Evolutionary conservation across 2,113 vertebrate species (phyloP).

Genomic region (Anolis carolinensis): DNA sequence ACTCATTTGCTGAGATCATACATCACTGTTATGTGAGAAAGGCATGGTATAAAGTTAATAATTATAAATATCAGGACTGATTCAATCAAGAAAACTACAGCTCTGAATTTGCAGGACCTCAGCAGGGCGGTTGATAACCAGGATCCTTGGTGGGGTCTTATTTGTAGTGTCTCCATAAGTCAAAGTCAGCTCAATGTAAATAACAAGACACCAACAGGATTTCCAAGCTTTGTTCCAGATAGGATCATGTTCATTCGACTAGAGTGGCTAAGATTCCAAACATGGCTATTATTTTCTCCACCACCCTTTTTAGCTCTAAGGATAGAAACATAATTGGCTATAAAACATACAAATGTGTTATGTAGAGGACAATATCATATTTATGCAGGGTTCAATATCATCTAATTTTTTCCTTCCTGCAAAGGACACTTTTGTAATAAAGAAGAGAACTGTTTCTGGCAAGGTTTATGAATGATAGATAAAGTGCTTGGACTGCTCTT

Average conservation of each 20-base stretch:
- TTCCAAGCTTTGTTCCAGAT: too few relatives aligned
- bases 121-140: too few relatives aligned
- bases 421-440: slow-evolving; percentile 31
- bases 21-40: too few relatives aligned
- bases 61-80: too few relatives aligned
- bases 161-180: too few relatives aligned
- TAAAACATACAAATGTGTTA: background rate
- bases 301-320: background rate
- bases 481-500: slow-evolving; percentile 30
- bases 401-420: background rate
- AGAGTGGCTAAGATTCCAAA: background rate
- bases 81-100: too few relatives aligned
- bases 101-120: too few relatives aligned
- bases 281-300: background rate
- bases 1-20: too few relatives aligned
- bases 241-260: accelerated
- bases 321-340: background rate
- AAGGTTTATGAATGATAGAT: slow-evolving; percentile 34
- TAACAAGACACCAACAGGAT: too few relatives aligned
- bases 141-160: too few relatives aligned
- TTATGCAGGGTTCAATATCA: background rate
- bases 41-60: too few relatives aligned
- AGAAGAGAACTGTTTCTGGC: slow-evolving; percentile 23
- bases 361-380: background rate
- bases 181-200: too few relatives aligned